These are phyloP conservation scores for Lottia gigantea DNA, from an alignment of 2,888 invertebrate genomes.

Conservation along the genomic window DNA sequence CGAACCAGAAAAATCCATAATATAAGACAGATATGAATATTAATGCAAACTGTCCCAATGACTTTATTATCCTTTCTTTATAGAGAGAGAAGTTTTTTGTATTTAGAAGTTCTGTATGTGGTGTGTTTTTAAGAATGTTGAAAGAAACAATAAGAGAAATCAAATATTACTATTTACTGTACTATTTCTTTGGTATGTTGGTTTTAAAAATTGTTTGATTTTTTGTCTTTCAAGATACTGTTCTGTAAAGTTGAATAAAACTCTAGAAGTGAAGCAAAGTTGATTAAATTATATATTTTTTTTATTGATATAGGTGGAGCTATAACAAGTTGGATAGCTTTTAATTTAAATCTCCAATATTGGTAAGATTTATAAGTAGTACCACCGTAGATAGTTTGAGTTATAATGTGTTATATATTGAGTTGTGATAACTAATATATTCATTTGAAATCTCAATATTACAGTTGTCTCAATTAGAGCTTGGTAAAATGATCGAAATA, in stretches of 20 bases:
- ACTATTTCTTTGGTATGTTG: conserved; percentile 54
- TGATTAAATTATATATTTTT: conserved; percentile 2
- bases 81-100: conserved; percentile 61
- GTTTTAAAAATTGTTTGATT: neutral
- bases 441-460: neutral
- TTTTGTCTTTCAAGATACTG: neutral
- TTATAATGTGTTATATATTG: too few relatives aligned
- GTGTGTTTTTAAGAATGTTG: conserved; percentile 35
- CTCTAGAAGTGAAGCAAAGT: too few relatives aligned
- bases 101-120: conserved; percentile 40
- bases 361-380: conserved; percentile 29
- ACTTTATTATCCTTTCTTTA: conserved; percentile 26
- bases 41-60: too few relatives aligned
- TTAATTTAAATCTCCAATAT: conserved; percentile 34
- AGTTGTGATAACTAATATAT: neutral
- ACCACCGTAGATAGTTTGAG: too few relatives aligned
- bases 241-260: too few relatives aligned
- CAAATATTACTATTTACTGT: conserved; percentile 52
- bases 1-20: too few relatives aligned
- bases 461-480: too few relatives aligned
- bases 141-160: conserved; percentile 44
- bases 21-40: too few relatives aligned
- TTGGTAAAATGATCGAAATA: too few relatives aligned
- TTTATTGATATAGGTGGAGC: conserved; percentile 39
- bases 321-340: conserved; percentile 45